phyloP scores from a whole-genome alignment of 2,888 invertebrate species.

The Trileptium ribeirensis region DNA sequence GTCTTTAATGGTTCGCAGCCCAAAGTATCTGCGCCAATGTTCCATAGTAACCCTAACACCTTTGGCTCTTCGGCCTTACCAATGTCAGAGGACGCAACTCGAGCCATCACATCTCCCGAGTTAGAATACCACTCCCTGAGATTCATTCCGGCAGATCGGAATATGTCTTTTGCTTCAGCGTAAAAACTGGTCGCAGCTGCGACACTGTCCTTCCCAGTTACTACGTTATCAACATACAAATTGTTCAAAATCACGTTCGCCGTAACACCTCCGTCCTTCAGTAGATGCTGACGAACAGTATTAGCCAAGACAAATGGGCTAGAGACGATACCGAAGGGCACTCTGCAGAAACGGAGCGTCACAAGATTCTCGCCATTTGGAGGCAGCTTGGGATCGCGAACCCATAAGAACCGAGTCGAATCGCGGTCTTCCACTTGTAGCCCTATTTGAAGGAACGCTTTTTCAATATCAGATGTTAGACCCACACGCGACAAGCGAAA shows the following conservation, averaged over 20 bases:
- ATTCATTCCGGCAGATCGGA: not conserved
- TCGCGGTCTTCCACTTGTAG: conserved; percentile 27
- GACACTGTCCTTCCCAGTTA: not conserved
- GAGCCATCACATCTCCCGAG: not conserved
- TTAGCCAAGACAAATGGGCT: no score
- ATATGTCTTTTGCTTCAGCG: not conserved
- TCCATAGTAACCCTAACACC: not conserved
- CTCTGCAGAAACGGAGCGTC: no score
- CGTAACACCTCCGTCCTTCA: no score
- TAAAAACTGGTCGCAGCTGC: not conserved
- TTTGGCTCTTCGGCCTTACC: not conserved
- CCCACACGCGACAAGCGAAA: conserved; percentile 18
- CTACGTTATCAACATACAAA: not conserved
- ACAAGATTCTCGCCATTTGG: not conserved
- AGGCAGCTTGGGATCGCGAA: not conserved
- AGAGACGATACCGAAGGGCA: no score
- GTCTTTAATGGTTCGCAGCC: not conserved
- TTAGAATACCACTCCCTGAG: no score
- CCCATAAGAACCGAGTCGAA: conserved; percentile 22
- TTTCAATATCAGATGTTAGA: conserved; percentile 32
- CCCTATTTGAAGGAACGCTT: conserved; percentile 33
- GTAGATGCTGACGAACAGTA: not conserved
- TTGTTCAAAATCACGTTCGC: not conserved
- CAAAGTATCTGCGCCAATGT: not conserved
- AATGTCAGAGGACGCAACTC: not conserved